Conservation (phyloP, 1,140 invertebrate genomes). For the Leptonema lineaticorne region DNA sequence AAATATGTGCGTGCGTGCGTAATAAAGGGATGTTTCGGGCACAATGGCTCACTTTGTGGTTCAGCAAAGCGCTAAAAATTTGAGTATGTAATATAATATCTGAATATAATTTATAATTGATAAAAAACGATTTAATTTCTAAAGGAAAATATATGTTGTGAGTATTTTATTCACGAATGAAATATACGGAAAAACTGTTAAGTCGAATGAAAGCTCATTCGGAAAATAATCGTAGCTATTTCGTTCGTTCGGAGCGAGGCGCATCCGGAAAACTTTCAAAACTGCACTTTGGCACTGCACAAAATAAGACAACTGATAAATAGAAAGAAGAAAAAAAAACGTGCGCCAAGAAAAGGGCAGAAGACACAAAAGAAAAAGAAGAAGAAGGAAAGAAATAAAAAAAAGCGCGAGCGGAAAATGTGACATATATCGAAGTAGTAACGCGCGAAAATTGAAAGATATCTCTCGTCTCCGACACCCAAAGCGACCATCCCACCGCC, state of each 20-base stretch:
- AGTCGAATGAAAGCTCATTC: background rate
- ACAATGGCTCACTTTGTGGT: background rate
- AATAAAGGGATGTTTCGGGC: background rate
- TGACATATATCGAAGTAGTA: conserved; percentile 33
- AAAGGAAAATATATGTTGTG: too few species aligned
- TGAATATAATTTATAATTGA: background rate
- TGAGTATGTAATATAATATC: background rate
- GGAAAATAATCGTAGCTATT: background rate
- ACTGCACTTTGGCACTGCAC: background rate
- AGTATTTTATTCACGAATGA: too few species aligned
- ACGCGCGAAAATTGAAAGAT: conserved; percentile 36
- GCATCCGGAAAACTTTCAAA: background rate
- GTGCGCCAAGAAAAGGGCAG: background rate
- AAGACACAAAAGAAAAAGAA: too few species aligned
- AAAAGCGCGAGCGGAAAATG: conserved; percentile 27
- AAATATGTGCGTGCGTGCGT: background rate
- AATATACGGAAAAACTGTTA: too few species aligned
- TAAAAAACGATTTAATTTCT: too few species aligned
- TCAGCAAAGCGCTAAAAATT: background rate
- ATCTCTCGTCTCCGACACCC: conserved; percentile 21
- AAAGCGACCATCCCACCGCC: background rate
- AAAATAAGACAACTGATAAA: too few species aligned
- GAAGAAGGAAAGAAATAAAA: background rate
- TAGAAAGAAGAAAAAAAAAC: too few species aligned
- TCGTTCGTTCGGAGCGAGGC: background rate